Conservation (phyloP, 2,888 invertebrate species). For the Dasypogon diadema region DNA sequence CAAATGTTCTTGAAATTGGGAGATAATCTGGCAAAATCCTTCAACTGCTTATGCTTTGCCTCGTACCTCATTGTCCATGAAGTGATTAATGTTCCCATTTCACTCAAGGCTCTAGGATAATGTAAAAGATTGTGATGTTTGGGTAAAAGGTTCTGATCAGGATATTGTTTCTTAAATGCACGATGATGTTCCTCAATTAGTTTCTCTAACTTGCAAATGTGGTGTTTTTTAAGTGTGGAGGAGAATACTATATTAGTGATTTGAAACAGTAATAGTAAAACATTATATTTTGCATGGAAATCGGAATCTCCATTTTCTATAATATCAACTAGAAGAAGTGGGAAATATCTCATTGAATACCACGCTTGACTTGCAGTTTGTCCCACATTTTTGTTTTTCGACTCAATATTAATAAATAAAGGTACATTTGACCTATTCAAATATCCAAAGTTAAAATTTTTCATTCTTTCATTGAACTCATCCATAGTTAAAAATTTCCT, state of each 20-base stretch:
- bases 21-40: background rate
- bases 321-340: background rate
- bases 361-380: background rate
- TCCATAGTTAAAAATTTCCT: background rate
- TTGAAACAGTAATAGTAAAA: background rate
- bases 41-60: background rate
- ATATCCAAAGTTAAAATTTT: background rate
- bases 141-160: background rate
- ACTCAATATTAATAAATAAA: background rate
- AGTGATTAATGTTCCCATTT: background rate
- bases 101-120: background rate
- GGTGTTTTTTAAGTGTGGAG: background rate
- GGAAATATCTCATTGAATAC: background rate
- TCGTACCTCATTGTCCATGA: background rate
- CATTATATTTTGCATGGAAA: background rate
- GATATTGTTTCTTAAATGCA: background rate
- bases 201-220: background rate
- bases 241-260: background rate
- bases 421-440: background rate
- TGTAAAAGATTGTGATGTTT: background rate
- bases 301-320: background rate
- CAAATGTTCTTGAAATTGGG: background rate
- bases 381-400: background rate
- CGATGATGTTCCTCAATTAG: background rate
- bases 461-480: conserved; percentile 1